phyloP scores from a whole-genome alignment of 2,797 vertebrate species.

The Platyrinchus mystaceus region DNA sequence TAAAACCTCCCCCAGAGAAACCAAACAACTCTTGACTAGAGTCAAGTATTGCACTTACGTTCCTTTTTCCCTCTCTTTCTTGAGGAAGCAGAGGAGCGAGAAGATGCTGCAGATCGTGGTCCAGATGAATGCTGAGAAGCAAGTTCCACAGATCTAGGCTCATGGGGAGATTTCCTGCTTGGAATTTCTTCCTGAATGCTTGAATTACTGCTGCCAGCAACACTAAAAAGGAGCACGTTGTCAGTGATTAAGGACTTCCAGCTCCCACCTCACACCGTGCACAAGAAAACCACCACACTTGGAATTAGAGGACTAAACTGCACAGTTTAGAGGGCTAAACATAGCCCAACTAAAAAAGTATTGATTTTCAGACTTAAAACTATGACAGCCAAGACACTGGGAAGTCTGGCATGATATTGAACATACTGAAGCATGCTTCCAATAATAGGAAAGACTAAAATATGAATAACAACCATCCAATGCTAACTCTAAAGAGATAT shows the following conservation, averaged over 20 bases:
- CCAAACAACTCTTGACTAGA: background rate
- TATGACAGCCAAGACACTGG: background rate
- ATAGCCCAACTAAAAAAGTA: background rate
- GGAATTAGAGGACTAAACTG: background rate
- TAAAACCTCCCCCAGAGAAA: background rate
- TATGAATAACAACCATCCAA: background rate
- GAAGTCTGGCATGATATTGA: background rate
- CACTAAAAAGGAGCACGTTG: constrained; percentile 15
- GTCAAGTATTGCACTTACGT: constrained; percentile 59
- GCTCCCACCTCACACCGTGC: background rate
- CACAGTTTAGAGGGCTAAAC: too few species aligned
- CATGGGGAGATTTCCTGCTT: constrained; percentile 75
- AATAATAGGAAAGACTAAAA: background rate
- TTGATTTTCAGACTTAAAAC: background rate
- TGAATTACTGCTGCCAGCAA: constrained; percentile 68
- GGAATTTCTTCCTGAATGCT: constrained; percentile 81
- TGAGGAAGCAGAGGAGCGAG: constrained; percentile 80
- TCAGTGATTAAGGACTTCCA: background rate
- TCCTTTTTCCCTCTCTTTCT: constrained; percentile 80
- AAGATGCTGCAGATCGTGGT: constrained; percentile 79
- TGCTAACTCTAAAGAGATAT: background rate
- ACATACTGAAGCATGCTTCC: background rate
- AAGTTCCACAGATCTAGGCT: constrained; percentile 67
- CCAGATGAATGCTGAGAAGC: constrained; percentile 79
- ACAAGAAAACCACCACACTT: background rate